phyloP scores from a whole-genome alignment of 2,888 invertebrate species.

The Zonitis immaculata region DNA sequence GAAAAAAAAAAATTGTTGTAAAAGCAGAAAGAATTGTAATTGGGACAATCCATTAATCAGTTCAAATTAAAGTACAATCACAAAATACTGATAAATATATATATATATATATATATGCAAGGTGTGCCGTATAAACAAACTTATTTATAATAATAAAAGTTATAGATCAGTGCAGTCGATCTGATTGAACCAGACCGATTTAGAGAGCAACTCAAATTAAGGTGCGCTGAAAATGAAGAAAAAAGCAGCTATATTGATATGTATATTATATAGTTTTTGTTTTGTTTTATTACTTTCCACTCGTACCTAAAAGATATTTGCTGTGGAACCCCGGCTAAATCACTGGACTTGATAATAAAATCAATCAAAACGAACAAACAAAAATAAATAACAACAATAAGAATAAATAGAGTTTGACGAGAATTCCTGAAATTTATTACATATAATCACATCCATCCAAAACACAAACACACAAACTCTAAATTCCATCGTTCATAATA shows the following conservation, averaged over 20 bases:
- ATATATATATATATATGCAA: too few species aligned
- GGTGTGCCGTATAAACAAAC: constrained; percentile 63
- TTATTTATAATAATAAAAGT: constrained; percentile 51
- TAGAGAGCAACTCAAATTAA: constrained; percentile 66
- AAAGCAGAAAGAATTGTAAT: constrained; percentile 34
- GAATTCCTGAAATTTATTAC: constrained; percentile 2
- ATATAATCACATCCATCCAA: constrained; percentile 18
- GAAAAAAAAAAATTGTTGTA: not conserved
- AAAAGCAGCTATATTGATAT: constrained; percentile 52
- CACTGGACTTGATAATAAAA: not conserved
- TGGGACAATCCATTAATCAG: constrained; percentile 22
- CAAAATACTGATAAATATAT: constrained; percentile 29
- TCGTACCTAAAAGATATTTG: constrained; percentile 45
- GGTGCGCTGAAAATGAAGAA: constrained; percentile 65
- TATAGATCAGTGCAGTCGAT: constrained; percentile 49
- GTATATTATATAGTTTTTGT: too few species aligned
- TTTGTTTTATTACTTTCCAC: constrained; percentile 31
- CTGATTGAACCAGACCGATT: constrained; percentile 41
- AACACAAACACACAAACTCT: constrained; percentile 22
- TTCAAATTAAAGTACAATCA: constrained; percentile 23
- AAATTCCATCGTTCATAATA: constrained; percentile 1
- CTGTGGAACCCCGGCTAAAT: constrained; percentile 2
- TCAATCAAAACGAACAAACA: not conserved
- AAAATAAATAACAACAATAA: not conserved
- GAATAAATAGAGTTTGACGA: not conserved